Conservation (phyloP, 1,140 invertebrate species). For the Chironomus tepperi region DNA sequence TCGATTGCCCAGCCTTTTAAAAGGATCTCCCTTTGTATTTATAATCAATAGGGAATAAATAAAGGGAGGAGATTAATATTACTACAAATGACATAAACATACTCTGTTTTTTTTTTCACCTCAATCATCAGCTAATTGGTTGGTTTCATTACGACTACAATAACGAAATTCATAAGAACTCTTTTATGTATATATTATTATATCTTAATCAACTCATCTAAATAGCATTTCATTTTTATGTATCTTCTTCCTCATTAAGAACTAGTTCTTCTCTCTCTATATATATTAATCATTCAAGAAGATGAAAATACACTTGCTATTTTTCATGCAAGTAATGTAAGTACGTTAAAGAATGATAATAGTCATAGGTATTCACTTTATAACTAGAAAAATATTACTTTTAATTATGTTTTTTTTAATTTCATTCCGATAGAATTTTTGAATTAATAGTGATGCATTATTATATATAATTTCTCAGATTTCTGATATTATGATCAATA, state of each 20-base stretch:
- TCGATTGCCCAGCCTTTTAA: neutral
- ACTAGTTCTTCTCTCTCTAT: too few relatives aligned
- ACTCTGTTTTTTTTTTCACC: neutral
- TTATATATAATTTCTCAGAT: too few relatives aligned
- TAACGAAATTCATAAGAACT: constrained; percentile 9
- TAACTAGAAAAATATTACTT: neutral
- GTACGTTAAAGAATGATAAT: too few relatives aligned
- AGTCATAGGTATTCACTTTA: too few relatives aligned
- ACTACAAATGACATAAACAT: too few relatives aligned
- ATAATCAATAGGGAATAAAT: neutral
- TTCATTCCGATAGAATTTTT: neutral
- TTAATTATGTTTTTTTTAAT: constrained; percentile 1
- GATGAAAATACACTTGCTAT: too few relatives aligned
- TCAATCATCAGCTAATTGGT: neutral
- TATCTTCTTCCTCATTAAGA: too few relatives aligned
- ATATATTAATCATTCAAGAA: too few relatives aligned
- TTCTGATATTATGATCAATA: neutral
- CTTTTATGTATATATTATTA: neutral
- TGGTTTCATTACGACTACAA: neutral
- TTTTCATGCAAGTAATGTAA: too few relatives aligned
- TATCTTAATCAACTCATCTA: neutral
- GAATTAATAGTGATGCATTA: neutral
- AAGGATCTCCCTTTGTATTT: neutral
- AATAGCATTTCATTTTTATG: too few relatives aligned
- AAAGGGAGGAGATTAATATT: too few relatives aligned